Percentiles rank a stretch among this genome's conserved stretches.
These are phyloP conservation scores for Ciona savignyi DNA, from an alignment of 23 tunicate species.

Conservation along the genomic window DNA sequence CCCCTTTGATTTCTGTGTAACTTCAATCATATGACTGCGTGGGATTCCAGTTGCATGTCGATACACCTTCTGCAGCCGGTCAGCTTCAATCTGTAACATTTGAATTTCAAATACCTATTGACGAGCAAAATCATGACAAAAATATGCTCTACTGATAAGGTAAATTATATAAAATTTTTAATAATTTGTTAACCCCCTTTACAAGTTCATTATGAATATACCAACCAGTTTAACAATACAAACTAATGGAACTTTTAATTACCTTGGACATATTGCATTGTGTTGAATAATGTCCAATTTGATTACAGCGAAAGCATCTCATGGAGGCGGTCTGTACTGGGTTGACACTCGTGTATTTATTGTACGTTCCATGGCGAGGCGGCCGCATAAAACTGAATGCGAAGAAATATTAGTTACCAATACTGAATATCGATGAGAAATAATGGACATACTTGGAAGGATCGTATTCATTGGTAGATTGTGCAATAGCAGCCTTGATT, in stretches of 20 bases:
- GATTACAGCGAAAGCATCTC: constrained; percentile 78
- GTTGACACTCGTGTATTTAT: constrained; percentile 16
- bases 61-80: constrained; percentile 10
- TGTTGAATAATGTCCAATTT: constrained; percentile 77
- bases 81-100: constrained; percentile 30
- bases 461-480: constrained; percentile 84
- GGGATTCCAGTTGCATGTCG: constrained; percentile 94
- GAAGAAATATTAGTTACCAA: not conserved
- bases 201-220: too few relatives aligned
- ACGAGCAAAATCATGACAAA: too few relatives aligned
- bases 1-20: constrained; percentile 59
- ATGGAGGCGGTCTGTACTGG: constrained; percentile 20
- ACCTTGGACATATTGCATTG: constrained; percentile 80
- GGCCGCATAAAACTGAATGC: constrained; percentile 50
- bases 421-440: not conserved
- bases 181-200: too few relatives aligned
- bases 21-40: constrained; percentile 83
- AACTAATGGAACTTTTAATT: too few relatives aligned
- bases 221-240: too few relatives aligned
- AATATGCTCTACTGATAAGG: too few relatives aligned
- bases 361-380: constrained; percentile 66
- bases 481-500: constrained; percentile 74
- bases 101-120: too few relatives aligned
- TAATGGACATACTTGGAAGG: constrained; percentile 55
- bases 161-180: too few relatives aligned